Evolutionary conservation across 2,797 vertebrate genomes (phyloP).

Genomic region (Karalla daura): DNA sequence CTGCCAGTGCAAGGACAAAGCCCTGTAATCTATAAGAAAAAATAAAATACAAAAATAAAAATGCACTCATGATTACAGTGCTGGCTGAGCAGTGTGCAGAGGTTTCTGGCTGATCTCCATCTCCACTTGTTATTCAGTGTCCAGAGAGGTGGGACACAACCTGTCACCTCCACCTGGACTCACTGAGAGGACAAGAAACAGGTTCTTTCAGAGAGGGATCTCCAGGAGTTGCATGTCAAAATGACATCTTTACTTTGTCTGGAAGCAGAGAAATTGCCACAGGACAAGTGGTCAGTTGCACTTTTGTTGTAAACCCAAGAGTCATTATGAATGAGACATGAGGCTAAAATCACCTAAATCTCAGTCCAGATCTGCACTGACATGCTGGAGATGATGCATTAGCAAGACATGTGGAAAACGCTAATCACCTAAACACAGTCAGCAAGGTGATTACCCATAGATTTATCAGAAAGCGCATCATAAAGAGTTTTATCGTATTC

Average conservation of each 20-base stretch:
- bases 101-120: constrained; percentile 28
- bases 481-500: too few species aligned
- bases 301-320: too few species aligned
- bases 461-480: too few species aligned
- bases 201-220: too few species aligned
- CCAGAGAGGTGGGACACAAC: constrained; percentile 19
- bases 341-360: too few species aligned
- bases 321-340: too few species aligned
- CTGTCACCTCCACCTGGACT: constrained; percentile 1
- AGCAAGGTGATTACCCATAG: too few species aligned
- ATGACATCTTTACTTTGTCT: not conserved
- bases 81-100: constrained; percentile 8
- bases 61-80: constrained; percentile 35
- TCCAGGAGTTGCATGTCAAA: not conserved
- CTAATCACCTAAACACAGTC: too few species aligned
- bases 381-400: too few species aligned
- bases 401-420: too few species aligned
- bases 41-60: constrained; percentile 7
- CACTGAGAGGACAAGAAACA: not conserved
- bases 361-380: too few species aligned
- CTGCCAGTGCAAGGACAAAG: constrained; percentile 13
- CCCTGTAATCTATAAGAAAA: constrained; percentile 14
- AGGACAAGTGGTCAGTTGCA: too few species aligned
- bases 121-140: constrained; percentile 18
- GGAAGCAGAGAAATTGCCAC: not conserved